These are phyloP conservation scores for Gymnothorax reevesii DNA, from an alignment of 2,797 vertebrate genomes.

Conservation along the genomic window DNA sequence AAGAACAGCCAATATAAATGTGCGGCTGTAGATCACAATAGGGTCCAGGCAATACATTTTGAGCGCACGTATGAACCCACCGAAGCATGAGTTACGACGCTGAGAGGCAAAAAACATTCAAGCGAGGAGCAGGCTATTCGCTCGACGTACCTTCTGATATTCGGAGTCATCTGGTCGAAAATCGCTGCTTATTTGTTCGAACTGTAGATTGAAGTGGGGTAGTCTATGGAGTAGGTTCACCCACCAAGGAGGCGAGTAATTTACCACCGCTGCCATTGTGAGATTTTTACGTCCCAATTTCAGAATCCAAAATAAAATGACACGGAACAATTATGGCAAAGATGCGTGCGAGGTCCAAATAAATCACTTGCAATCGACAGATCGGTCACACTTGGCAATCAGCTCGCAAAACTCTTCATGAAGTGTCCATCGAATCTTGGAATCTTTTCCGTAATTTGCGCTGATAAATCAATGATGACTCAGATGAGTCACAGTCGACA, in stretches of 20 bases:
- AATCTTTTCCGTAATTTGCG: not conserved
- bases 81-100: not conserved
- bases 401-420: not conserved
- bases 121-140: not conserved
- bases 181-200: slow-evolving; percentile 82
- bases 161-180: slow-evolving; percentile 86
- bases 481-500: not conserved
- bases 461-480: not conserved
- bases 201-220: slow-evolving; percentile 86
- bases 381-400: not conserved
- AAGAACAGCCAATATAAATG: not conserved
- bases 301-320: not conserved
- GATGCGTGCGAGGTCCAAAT: not conserved
- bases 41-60: not conserved
- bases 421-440: slow-evolving; percentile 13
- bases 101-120: not conserved
- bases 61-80: not conserved
- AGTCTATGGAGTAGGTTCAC: slow-evolving; percentile 89
- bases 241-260: slow-evolving; percentile 93
- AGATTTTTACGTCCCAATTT: not conserved
- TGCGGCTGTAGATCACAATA: not conserved
- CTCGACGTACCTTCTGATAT: slow-evolving; percentile 85
- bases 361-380: not conserved
- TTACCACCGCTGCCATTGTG: slow-evolving; percentile 85
- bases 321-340: not conserved